Evolutionary conservation across 2,797 vertebrate genomes (phyloP), one percentile per base, ranked within the genome.

Genomic region (Cichlasoma orientale): DNA sequence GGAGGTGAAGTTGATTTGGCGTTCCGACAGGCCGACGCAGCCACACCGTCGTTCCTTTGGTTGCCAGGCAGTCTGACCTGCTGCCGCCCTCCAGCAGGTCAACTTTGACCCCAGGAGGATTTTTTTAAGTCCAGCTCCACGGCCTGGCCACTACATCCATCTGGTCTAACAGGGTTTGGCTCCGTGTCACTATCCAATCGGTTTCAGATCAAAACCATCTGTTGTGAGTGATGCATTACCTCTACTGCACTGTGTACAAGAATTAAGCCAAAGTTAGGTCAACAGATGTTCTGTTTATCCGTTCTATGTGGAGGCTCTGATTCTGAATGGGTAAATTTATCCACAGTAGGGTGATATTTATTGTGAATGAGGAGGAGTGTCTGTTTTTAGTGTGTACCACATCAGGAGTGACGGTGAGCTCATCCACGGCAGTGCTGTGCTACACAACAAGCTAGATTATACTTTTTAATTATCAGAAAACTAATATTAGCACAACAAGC

Each of bases 1-100:
- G 95, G 93, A 94, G 94, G 92, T 93, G 56, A 88, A 92, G 91
- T 93, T 83, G 78, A 88, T 84, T 79, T 81, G 85, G 77, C 56
- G 56, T 78, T 72, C 76, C 21, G 70, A 80, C 54, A 52, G 71
- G 69, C 79, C 75, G 33, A 47, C 57, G 33, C 23, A 56, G 84
- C 82, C 83, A 57, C 63, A 52, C 47, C 75, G 12, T 68, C 78
- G 72, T 90, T 93, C 93, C 92, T 95, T 93, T 94, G 93, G 94
- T 93, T 91, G 86, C 90, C 90, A 85, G 91, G 86, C 81, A 72
- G 52, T 74, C 59, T 29, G 1, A 68, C 80, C 78, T 80, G 72
- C 75, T 68, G 44, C 61, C 14, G 8, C 61, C 83, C 86, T 69
- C 81, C 83, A 58, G 79, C 71, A 75, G 79, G 82, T 84, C 76